Evolutionary conservation across 1,140 invertebrate genomes (phyloP).

Genomic region (Brachionus manjavacas): DNA sequence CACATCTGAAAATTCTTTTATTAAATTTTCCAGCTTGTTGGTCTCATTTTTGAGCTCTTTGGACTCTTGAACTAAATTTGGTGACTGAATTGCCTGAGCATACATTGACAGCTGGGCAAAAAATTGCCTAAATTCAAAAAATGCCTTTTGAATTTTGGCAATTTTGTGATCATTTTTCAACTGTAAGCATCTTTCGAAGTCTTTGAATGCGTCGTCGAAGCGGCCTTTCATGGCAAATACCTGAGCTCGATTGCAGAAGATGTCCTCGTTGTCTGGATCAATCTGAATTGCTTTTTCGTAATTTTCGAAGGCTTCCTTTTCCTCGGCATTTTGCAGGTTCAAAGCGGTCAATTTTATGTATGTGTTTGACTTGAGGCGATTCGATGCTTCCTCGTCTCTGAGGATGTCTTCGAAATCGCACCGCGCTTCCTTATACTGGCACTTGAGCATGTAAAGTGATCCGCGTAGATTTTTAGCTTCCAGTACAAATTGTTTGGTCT

Average conservation of each 20-base stretch:
- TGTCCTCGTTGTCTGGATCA: slow-evolving; percentile 73
- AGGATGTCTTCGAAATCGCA: slow-evolving; percentile 28
- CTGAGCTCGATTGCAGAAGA: slow-evolving; percentile 74
- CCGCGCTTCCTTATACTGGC: slow-evolving; percentile 18
- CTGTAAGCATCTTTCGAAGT: slow-evolving; percentile 76
- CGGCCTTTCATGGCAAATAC: slow-evolving; percentile 70
- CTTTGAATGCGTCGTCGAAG: slow-evolving; percentile 69
- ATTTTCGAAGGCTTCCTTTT: slow-evolving; percentile 66
- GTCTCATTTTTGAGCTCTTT: slow-evolving; percentile 26
- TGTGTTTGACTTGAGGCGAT: slow-evolving; percentile 63
- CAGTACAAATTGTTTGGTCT: background rate
- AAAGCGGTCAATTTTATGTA: slow-evolving; percentile 81
- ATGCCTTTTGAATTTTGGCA: slow-evolving; percentile 79
- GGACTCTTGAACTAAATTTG: background rate
- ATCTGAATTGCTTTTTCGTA: slow-evolving; percentile 71
- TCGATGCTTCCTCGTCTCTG: background rate
- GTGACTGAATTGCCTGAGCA: slow-evolving; percentile 14
- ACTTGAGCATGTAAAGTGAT: slow-evolving; percentile 17
- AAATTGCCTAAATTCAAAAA: slow-evolving; percentile 68
- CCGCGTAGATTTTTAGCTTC: slow-evolving; percentile 41
- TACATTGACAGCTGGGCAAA: slow-evolving; percentile 28
- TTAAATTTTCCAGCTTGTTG: slow-evolving; percentile 65
- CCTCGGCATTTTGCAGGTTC: slow-evolving; percentile 69
- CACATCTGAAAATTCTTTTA: slow-evolving; percentile 74
- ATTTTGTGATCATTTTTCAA: slow-evolving; percentile 76